Evolutionary conservation across 2,797 vertebrate species (phyloP), one percentile per base, ranked within the genome.

Genomic region (Melanotaenia boesemani): DNA sequence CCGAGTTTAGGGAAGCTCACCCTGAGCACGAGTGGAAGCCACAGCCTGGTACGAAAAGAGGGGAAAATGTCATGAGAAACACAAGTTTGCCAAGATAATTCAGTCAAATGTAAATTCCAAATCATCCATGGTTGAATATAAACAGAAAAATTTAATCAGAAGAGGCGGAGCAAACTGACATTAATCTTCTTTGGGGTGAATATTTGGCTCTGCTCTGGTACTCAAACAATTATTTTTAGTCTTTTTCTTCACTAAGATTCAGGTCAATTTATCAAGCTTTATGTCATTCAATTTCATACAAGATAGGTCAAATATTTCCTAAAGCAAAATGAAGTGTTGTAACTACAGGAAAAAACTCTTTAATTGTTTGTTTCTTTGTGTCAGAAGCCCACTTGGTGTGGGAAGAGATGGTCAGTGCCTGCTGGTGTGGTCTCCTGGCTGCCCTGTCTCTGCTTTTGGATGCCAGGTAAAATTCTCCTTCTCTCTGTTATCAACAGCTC

Each of bases 351-450:
- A 63, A 63, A 20, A 54, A 37, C 26, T 18, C 20, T 12, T 1
- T 4, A 18, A 72, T 41, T 1, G 11, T 81, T 58, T 77, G 5
- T 84, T 50, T 74, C 24, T 83, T 15, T 90, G 74, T 81, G 36
- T 91, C 93, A 99, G 98, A 95, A 81, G 92, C 93, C 70, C 96
- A 96, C 92, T 92, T 96, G 81, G 97, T 99, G 69, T 98, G 98
- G 97, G 98, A 99, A 88, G 98, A 99, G 93, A 99, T 99, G 98
- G 97, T 99, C 77, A 97, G 93, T 5, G 98, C 98, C 2, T 99
- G 97, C 80, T 99, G 98, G 98, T 99, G 97, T 89, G 98, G 98
- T 56, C 95, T 99, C 0, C 95, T 99, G 37, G 98, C 98, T 77
- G 98, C 98, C 20, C 93, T 99, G 1, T 99, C 98, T 8, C 95